Conservation (phyloP, 1,140 invertebrate genomes). For the Coelopa frigida region DNA sequence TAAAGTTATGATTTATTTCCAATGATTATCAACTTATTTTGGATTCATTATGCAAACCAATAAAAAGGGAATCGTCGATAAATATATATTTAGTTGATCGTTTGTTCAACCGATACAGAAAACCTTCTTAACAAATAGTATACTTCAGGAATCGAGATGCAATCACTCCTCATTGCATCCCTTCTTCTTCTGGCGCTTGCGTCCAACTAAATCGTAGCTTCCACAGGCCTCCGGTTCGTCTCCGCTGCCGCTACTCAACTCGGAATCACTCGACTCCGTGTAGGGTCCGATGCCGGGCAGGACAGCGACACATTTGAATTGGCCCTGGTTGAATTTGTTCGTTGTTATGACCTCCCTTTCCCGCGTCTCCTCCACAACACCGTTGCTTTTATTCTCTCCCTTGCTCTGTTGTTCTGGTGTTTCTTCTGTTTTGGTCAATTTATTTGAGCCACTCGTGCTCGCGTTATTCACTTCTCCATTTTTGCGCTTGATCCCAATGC, state of each 20-base stretch:
- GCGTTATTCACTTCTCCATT: slow-evolving; percentile 43
- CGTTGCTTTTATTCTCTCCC: slow-evolving; percentile 25
- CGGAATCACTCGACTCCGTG: slow-evolving; percentile 62
- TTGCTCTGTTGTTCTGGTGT: slow-evolving; percentile 6
- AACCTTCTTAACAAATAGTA: too few species aligned
- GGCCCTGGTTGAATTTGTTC: slow-evolving; percentile 31
- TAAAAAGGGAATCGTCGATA: too few species aligned
- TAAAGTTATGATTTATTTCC: too few species aligned
- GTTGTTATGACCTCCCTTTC: slow-evolving; percentile 17
- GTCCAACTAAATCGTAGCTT: slow-evolving; percentile 53
- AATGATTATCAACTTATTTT: too few species aligned
- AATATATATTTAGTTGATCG: too few species aligned
- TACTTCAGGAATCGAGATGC: too few species aligned
- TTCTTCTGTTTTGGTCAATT: neutral
- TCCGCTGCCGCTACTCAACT: slow-evolving; percentile 57
- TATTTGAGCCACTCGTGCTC: neutral
- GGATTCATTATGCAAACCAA: too few species aligned
- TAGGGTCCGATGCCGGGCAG: slow-evolving; percentile 71
- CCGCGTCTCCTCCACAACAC: too few species aligned
- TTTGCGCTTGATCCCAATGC: slow-evolving; percentile 52
- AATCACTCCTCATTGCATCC: slow-evolving; percentile 25
- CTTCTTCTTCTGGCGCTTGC: slow-evolving; percentile 48
- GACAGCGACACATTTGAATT: slow-evolving; percentile 63
- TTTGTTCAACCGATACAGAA: too few species aligned
- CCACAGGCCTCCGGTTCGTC: slow-evolving; percentile 30